Evolutionary conservation across 2,113 vertebrate genomes (phyloP), one percentile per base, ranked within the genome.

Genomic region (Leucopternis melanops): DNA sequence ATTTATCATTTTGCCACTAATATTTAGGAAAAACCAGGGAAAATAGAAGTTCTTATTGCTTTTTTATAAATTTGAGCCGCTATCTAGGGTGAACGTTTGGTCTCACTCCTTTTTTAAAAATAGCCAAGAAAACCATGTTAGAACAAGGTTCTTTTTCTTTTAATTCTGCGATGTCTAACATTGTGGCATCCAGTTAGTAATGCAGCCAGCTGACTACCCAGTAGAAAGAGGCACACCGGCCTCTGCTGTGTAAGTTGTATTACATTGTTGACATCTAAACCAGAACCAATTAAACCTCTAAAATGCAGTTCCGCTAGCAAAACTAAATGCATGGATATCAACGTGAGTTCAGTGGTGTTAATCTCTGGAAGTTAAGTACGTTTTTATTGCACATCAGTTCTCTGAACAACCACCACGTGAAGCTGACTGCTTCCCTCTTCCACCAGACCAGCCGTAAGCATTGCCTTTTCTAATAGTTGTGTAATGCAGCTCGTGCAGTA

Each of bases 131-230:
- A 73, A 61, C 11, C 16, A 26, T 29, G 26, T 40, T 61, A 19
- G 54, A 88, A 34, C 40, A 67, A n/a, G 5, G 14, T 54, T 66
- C 5, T 40, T 54, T 57, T 49, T 27, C 49, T 65, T 50, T 62
- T 36, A 31, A 25, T 75, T 67, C n/a, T 90, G 42, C 0, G 0
- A 4, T 16, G 16, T 34, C 65, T 4, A 23, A 36, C 34, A 4
- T 15, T 26, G 1, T 26, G 25, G 36, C 59, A 26, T 40, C 44
- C 36, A 19, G 45, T 34, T 36, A 73, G 38, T 15, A 58, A 67
- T 3, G 25, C 40, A 44, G 23, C 38, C 54, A 40, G 19, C 3
- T 23, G 15, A 61, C 34, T 38, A 5, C 36, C 12, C 49, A 34
- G 16, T 42, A 22, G 13, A 38, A 21, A 74, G 20, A 42, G 63